Conservation (phyloP, 2,797 vertebrate species). For the Mus spretus region DNA sequence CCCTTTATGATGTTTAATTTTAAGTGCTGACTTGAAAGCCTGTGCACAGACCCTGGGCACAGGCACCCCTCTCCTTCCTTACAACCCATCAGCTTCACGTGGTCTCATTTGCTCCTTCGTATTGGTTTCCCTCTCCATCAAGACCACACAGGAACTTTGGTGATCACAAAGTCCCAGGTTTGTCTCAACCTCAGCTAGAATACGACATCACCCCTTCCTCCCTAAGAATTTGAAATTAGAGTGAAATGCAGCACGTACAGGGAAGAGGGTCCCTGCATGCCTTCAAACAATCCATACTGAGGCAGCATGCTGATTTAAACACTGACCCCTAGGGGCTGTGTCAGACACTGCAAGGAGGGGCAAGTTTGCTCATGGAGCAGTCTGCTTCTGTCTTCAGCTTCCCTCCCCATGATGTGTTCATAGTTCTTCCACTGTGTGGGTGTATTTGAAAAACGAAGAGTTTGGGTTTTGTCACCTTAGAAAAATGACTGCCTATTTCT, state of each 20-base stretch:
- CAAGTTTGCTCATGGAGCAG: not conserved
- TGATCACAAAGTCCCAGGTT: not conserved
- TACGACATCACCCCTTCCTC: not conserved
- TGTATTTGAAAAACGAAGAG: not conserved
- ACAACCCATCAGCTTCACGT: not conserved
- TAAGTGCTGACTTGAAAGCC: not conserved
- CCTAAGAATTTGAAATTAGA: not conserved
- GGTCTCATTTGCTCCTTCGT: not conserved
- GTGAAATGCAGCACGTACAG: not conserved
- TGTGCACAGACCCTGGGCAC: too few relatives aligned
- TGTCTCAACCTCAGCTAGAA: not conserved
- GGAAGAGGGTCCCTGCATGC: not conserved
- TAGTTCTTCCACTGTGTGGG: not conserved
- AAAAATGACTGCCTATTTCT: conserved; percentile 27
- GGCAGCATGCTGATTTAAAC: not conserved
- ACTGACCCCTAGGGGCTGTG: not conserved
- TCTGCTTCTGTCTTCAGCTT: not conserved
- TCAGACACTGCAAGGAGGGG: not conserved
- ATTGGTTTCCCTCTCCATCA: not conserved
- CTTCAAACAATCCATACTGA: not conserved
- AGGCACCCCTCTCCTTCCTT: not conserved
- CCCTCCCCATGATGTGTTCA: not conserved
- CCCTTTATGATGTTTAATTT: not conserved
- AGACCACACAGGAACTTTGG: not conserved
- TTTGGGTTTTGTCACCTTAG: not conserved